These are phyloP conservation scores for Zaprionus kolodkinae DNA, from an alignment of 1,140 invertebrate species.

Conservation along the genomic window DNA sequence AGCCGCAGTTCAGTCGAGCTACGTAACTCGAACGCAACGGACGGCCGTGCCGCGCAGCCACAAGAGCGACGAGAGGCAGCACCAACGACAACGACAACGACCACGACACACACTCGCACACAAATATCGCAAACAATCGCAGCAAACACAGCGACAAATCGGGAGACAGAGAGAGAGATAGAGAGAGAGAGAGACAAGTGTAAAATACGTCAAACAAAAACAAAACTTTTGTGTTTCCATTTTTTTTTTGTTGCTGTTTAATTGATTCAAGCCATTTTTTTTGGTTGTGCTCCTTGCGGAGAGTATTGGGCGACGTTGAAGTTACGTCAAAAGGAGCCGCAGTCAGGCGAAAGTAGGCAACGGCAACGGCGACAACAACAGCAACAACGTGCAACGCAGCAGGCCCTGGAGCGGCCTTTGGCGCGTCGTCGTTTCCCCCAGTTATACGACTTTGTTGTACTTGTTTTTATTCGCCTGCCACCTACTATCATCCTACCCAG, in stretches of 20 bases:
- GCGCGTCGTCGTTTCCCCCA: conserved; percentile 49
- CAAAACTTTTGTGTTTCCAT: not conserved
- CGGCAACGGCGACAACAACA: conserved; percentile 9
- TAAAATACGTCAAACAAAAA: conserved; percentile 14
- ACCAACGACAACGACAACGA: conserved; percentile 11
- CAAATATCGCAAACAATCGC: not conserved
- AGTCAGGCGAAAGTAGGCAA: conserved; percentile 21
- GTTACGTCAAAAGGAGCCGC: conserved; percentile 73
- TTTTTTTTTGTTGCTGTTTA: conserved; percentile 29
- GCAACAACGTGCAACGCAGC: conserved; percentile 27
- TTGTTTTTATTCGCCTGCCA: conserved; percentile 6
- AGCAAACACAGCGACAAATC: not conserved
- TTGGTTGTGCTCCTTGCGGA: conserved; percentile 17
- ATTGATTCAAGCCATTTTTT: conserved; percentile 30
- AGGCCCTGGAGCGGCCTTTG: conserved; percentile 41
- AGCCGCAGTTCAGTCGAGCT: conserved; percentile 59
- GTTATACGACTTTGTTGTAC: conserved; percentile 3
- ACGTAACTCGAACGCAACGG: conserved; percentile 70
- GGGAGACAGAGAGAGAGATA: not conserved
- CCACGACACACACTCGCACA: not conserved
- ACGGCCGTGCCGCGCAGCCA: conserved; percentile 43
- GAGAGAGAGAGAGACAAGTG: conserved; percentile 1
- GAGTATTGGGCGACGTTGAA: conserved; percentile 42
- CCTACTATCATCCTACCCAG: not conserved
- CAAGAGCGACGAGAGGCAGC: conserved; percentile 30